Conservation (phyloP, 2,113 vertebrate species). For the Tichodroma muraria region DNA sequence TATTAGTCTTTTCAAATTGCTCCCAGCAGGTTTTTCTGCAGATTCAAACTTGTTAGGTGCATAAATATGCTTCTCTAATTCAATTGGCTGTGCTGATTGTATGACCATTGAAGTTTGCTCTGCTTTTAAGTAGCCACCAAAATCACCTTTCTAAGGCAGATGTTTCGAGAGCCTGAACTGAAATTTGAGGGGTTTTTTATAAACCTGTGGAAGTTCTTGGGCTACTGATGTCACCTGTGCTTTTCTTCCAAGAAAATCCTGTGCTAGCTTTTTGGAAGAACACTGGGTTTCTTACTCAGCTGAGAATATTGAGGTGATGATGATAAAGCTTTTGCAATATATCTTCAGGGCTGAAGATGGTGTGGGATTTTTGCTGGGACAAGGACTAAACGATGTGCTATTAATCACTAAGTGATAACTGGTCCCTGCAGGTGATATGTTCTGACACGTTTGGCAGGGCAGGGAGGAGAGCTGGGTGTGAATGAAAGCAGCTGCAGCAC, state of each 20-base stretch:
- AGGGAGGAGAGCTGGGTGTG: background rate
- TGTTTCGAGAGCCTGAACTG: background rate
- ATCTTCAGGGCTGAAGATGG: background rate
- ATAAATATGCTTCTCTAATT: conserved; percentile 30
- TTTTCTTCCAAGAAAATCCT: background rate
- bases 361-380: background rate
- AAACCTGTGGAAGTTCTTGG: background rate
- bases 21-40: conserved; percentile 51
- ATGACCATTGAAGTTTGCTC: background rate
- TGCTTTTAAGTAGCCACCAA: background rate
- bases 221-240: background rate
- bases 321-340: background rate
- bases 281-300: background rate
- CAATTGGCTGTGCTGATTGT: background rate
- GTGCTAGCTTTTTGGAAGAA: background rate
- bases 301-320: background rate
- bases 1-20: conserved; percentile 48
- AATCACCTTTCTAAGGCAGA: background rate
- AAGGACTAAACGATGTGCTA: background rate
- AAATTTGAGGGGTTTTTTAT: background rate
- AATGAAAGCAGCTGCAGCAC: background rate
- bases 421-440: background rate
- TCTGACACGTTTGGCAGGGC: accelerated
- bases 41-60: conserved; percentile 24
- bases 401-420: background rate